Conservation (phyloP, 2,888 invertebrate genomes). For the Acleris cristana region DNA sequence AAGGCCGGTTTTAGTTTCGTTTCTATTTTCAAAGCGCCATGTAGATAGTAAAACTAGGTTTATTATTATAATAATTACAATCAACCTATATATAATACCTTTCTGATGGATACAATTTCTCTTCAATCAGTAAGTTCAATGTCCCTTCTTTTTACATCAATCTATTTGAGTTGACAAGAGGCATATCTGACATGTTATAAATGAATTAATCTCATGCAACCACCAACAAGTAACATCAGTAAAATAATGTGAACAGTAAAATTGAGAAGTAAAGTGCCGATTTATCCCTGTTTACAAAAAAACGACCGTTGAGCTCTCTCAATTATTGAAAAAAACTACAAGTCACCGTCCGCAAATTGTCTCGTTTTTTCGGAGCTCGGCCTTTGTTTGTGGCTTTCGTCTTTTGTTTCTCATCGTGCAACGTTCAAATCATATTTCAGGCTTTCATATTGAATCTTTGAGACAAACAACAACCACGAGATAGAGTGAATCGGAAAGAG, state of each 20-base stretch:
- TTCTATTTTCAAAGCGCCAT: background rate
- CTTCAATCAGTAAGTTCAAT: too few species aligned
- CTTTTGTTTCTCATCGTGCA: slow-evolving; percentile 62
- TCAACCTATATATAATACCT: too few species aligned
- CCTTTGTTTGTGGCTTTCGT: slow-evolving; percentile 36
- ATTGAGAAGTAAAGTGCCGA: slow-evolving; percentile 4
- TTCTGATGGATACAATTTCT: too few species aligned
- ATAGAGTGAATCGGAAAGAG: slow-evolving; percentile 27
- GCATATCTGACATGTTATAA: too few species aligned
- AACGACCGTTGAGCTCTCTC: slow-evolving; percentile 11
- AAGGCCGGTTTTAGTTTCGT: background rate
- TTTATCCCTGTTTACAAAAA: slow-evolving; percentile 11
- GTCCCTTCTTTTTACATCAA: too few species aligned
- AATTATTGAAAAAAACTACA: slow-evolving; percentile 22
- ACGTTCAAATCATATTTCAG: slow-evolving; percentile 59
- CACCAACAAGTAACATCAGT: background rate
- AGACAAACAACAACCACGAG: slow-evolving; percentile 17
- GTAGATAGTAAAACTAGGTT: background rate
- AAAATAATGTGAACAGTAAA: too few species aligned
- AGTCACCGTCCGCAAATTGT: slow-evolving; percentile 24
- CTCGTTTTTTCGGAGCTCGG: slow-evolving; percentile 43
- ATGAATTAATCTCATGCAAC: background rate
- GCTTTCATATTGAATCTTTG: slow-evolving; percentile 57
- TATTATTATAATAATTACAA: background rate
- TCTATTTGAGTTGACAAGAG: too few species aligned